These are phyloP conservation scores for Sternarchorhynchus goeldii DNA, from an alignment of 2,797 vertebrate species.

Conservation along the genomic window DNA sequence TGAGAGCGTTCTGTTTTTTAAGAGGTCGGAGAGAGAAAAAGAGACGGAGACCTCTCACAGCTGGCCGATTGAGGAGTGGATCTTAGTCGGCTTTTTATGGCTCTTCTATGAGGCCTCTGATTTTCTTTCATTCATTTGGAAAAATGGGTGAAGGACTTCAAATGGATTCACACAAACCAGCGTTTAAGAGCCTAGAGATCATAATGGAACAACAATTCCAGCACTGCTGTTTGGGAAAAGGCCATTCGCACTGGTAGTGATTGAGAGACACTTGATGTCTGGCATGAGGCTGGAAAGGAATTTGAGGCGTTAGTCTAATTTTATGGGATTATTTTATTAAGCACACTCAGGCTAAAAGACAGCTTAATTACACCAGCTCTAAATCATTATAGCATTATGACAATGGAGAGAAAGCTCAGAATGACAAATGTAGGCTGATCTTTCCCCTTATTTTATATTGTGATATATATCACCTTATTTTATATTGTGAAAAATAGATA, in stretches of 20 bases:
- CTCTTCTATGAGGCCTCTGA: conserved; percentile 65
- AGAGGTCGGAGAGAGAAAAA: conserved; percentile 68
- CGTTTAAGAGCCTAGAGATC: conserved; percentile 66
- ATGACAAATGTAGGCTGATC: neutral
- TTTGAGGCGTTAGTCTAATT: conserved; percentile 20
- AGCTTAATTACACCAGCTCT: conserved; percentile 10
- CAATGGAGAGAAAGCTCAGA: neutral
- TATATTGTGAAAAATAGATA: neutral
- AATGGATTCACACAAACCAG: conserved; percentile 79
- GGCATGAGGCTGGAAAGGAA: conserved; percentile 24
- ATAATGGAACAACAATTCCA: conserved; percentile 75
- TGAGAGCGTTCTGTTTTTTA: conserved; percentile 70
- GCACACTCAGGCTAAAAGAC: neutral
- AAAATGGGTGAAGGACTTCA: conserved; percentile 69
- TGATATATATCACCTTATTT: neutral
- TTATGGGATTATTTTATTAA: conserved; percentile 29
- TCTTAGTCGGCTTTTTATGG: conserved; percentile 72
- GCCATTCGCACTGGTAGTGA: conserved; percentile 20
- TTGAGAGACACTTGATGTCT: conserved; percentile 49
- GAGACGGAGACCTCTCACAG: conserved; percentile 68
- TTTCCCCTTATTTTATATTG: neutral
- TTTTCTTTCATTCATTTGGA: conserved; percentile 65
- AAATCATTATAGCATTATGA: neutral
- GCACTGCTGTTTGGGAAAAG: conserved; percentile 56
- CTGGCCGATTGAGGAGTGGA: conserved; percentile 67